These are phyloP conservation scores for Agrochola lota DNA, from an alignment of 2,888 invertebrate genomes.

Conservation along the genomic window DNA sequence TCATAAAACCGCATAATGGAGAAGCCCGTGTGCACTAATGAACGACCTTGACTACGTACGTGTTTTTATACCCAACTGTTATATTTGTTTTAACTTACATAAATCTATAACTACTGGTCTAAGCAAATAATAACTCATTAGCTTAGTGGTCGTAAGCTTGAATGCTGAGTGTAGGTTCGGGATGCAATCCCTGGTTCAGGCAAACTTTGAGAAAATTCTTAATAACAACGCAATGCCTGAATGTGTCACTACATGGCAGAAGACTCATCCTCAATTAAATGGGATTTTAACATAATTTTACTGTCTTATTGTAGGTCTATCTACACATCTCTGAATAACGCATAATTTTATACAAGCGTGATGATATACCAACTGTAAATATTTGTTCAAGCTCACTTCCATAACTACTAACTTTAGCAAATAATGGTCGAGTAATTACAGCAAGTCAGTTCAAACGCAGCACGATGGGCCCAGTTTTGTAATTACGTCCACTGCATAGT, in stretches of 20 bases:
- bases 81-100: conserved; percentile 18
- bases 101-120: neutral
- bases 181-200: neutral
- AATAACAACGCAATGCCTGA: neutral
- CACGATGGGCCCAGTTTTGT: conserved; percentile 70
- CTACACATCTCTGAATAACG: neutral
- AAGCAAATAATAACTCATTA: neutral
- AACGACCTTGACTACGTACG: conserved; percentile 38
- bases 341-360: neutral
- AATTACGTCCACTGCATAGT: conserved; percentile 72
- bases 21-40: conserved; percentile 28
- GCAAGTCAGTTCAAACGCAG: conserved; percentile 62
- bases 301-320: neutral
- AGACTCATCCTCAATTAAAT: neutral
- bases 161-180: neutral
- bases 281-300: no score
- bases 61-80: conserved; percentile 17
- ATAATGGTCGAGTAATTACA: conserved; percentile 36
- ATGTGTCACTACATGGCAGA: no score
- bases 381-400: conserved; percentile 1
- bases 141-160: no score
- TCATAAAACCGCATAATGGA: conserved; percentile 37
- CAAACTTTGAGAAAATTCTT: neutral
- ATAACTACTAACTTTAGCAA: conserved; percentile 12
- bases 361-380: neutral